Conservation (phyloP, 1,140 invertebrate genomes). For the Artemia franciscana region DNA sequence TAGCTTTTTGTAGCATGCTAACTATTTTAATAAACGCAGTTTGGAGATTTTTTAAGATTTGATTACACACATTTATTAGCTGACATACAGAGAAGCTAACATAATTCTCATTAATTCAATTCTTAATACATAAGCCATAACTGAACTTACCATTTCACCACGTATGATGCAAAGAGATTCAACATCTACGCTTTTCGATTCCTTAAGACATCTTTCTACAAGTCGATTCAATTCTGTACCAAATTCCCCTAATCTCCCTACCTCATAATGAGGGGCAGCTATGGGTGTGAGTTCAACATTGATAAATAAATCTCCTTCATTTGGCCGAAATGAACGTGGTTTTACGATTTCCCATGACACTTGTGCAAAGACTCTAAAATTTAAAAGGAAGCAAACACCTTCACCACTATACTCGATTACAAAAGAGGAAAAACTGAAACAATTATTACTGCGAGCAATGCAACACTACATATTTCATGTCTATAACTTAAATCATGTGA, state of each 20-base stretch:
- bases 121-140: constrained; percentile 8
- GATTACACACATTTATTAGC: too few relatives aligned
- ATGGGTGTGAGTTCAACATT: constrained; percentile 68
- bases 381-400: too few relatives aligned
- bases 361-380: constrained; percentile 59
- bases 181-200: constrained; percentile 48
- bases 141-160: constrained; percentile 37
- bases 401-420: too few relatives aligned
- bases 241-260: constrained; percentile 39
- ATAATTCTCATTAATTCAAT: too few relatives aligned
- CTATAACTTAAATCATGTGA: too few relatives aligned
- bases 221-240: constrained; percentile 53
- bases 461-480: too few relatives aligned
- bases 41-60: too few relatives aligned
- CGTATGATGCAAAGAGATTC: constrained; percentile 79
- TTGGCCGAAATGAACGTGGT: constrained; percentile 56
- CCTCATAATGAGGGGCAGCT: constrained; percentile 51
- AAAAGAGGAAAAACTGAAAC: too few relatives aligned
- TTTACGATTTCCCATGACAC: constrained; percentile 61
- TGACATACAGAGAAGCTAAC: too few relatives aligned
- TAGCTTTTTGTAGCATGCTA: too few relatives aligned
- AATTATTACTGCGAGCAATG: too few relatives aligned
- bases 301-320: constrained; percentile 63
- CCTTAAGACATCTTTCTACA: constrained; percentile 64
- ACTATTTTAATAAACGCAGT: too few relatives aligned